Evolutionary conservation across 2,888 invertebrate species (phyloP).

Genomic region (Plusia festucae): DNA sequence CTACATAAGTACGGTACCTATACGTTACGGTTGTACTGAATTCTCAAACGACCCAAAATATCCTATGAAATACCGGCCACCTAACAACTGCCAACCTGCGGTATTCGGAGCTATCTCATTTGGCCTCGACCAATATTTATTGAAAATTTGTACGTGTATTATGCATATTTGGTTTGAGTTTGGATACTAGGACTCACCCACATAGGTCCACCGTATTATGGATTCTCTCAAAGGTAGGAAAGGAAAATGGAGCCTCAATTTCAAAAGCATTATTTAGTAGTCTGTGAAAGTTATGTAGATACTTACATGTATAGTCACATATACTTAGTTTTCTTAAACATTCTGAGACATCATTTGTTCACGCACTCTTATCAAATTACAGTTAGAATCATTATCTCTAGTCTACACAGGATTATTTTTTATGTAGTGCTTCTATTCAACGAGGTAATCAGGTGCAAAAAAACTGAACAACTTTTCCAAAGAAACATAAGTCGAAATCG

Average conservation of each 20-base stretch:
- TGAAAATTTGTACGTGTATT: slow-evolving; percentile 32
- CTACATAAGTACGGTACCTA: background rate
- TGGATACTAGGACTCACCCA: background rate
- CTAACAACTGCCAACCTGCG: background rate
- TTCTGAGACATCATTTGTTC: no score
- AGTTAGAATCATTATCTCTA: no score
- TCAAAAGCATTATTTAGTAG: slow-evolving; percentile 1
- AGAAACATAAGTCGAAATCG: no score
- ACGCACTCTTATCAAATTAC: no score
- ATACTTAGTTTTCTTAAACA: no score
- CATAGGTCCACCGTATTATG: slow-evolving; percentile 15
- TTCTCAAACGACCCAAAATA: slow-evolving; percentile 3
- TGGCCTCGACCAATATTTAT: slow-evolving; percentile 30
- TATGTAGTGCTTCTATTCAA: no score
- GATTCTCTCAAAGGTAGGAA: slow-evolving; percentile 21
- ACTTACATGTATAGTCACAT: slow-evolving; percentile 13
- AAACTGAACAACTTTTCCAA: no score
- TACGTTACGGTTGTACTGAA: background rate
- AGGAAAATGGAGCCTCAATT: background rate
- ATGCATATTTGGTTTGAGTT: slow-evolving; percentile 27
- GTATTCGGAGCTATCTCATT: slow-evolving; percentile 16
- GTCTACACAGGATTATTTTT: no score
- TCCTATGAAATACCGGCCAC: background rate
- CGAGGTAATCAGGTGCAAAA: no score
- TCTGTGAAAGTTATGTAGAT: background rate